These are phyloP conservation scores for Saccostrea echinata DNA, from an alignment of 1,140 invertebrate genomes.

Conservation along the genomic window DNA sequence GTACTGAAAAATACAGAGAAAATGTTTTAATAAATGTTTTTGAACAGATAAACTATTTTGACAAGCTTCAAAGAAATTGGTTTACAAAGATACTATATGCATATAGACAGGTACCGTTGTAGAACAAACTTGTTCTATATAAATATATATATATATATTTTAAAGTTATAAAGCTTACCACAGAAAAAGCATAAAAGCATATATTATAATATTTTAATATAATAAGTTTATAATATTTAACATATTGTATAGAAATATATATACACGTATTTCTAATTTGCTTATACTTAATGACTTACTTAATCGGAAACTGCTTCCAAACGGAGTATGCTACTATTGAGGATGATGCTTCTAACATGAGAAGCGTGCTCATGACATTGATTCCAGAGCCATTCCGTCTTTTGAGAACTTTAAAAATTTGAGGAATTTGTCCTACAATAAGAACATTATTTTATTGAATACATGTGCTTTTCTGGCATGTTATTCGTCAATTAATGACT, in stretches of 20 bases:
- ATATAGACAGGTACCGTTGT: too few relatives aligned
- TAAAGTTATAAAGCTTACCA: too few relatives aligned
- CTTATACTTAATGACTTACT: slow-evolving; percentile 47
- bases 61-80: too few relatives aligned
- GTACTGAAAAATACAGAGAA: slow-evolving; percentile 51
- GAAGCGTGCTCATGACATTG: slow-evolving; percentile 59
- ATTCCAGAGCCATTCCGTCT: slow-evolving; percentile 61
- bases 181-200: background rate
- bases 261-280: too few relatives aligned
- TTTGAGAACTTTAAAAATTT: slow-evolving; percentile 63
- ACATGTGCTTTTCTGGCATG: background rate
- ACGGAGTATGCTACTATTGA: slow-evolving; percentile 63
- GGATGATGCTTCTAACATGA: slow-evolving; percentile 60
- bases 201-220: background rate
- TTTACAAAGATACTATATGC: too few relatives aligned
- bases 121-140: too few relatives aligned
- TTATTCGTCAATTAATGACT: background rate
- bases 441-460: background rate
- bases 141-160: too few relatives aligned
- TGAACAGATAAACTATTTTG: too few relatives aligned
- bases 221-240: background rate
- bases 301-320: slow-evolving; percentile 59
- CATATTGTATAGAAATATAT: too few relatives aligned
- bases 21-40: background rate
- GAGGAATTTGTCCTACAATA: slow-evolving; percentile 61